These are phyloP conservation scores for Chalcis sispes DNA, from an alignment of 2,888 invertebrate genomes.

Conservation along the genomic window DNA sequence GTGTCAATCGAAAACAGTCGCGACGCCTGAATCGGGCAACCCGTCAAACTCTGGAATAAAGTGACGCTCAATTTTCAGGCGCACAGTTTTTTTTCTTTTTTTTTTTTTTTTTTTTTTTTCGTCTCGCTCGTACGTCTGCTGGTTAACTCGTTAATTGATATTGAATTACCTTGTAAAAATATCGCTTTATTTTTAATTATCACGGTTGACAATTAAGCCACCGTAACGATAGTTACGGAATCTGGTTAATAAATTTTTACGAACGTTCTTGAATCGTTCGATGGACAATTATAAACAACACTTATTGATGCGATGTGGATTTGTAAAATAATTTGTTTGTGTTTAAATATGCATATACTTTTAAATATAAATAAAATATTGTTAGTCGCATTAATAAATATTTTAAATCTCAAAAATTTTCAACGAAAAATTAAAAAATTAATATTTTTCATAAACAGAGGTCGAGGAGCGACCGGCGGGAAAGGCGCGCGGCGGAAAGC, in stretches of 20 bases:
- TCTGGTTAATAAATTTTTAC: too few species aligned
- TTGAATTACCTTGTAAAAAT: constrained; percentile 11
- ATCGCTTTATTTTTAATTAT: background rate
- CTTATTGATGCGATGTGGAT: too few species aligned
- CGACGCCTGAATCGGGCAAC: constrained; percentile 47
- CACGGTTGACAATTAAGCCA: too few species aligned
- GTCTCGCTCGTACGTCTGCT: background rate
- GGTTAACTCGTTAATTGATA: constrained; percentile 21
- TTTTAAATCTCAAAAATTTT: too few species aligned
- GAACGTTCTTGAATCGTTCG: too few species aligned
- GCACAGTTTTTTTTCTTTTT: constrained; percentile 46
- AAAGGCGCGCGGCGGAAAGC: constrained; percentile 89
- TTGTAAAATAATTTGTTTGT: too few species aligned
- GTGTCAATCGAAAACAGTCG: constrained; percentile 36
- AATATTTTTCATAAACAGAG: constrained; percentile 63
- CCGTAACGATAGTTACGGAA: too few species aligned
- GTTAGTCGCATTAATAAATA: too few species aligned
- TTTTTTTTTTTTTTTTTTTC: too few species aligned
- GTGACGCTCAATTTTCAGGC: constrained; percentile 42
- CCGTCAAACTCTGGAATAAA: constrained; percentile 26
- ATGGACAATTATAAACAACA: too few species aligned
- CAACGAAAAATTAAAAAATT: constrained; percentile 17
- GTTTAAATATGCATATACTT: too few species aligned
- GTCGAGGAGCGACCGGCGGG: constrained; percentile 80
- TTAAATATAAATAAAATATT: too few species aligned